Evolutionary conservation across 1,140 invertebrate genomes (phyloP).

Genomic region (Drosophila sulfurigaster): DNA sequence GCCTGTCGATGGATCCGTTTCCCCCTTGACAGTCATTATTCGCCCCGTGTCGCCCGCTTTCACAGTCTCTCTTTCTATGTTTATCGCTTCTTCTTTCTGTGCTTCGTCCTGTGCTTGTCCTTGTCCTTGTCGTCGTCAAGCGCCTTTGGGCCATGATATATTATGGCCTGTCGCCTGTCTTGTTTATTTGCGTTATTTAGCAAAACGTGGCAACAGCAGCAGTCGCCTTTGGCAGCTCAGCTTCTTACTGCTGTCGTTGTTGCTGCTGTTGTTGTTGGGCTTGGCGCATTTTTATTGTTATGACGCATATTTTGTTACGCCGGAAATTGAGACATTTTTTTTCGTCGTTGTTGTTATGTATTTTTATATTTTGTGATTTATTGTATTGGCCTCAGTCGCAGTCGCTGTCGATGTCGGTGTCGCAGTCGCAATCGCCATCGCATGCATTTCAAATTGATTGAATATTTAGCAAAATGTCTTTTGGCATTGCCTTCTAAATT

Average conservation of each 20-base stretch:
- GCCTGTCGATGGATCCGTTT: conserved; percentile 4
- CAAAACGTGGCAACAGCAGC: conserved; percentile 46
- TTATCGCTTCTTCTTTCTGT: background rate
- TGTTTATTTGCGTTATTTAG: conserved; percentile 77
- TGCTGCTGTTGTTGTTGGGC: conserved; percentile 1
- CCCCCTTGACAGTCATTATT: conserved; percentile 70
- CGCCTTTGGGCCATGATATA: conserved; percentile 80
- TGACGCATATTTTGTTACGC: conserved; percentile 68
- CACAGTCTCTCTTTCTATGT: background rate
- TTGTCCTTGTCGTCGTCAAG: conserved; percentile 52
- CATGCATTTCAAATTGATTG: conserved; percentile 76
- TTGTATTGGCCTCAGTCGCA: conserved; percentile 50
- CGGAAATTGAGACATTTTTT: conserved; percentile 69
- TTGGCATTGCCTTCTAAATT: conserved; percentile 67
- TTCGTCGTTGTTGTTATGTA: background rate
- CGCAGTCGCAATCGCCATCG: conserved; percentile 17
- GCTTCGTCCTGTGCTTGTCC: conserved; percentile 24
- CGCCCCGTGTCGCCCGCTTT: conserved; percentile 38
- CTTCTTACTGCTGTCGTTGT: background rate
- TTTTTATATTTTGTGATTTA: conserved; percentile 64
- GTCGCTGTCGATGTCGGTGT: conserved; percentile 19
- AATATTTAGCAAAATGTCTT: conserved; percentile 77
- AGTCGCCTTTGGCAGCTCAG: background rate
- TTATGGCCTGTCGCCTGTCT: conserved; percentile 77
- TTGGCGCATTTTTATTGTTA: conserved; percentile 69